These are phyloP conservation scores for Cepaea nemoralis DNA, from an alignment of 1,140 invertebrate species.

Conservation along the genomic window DNA sequence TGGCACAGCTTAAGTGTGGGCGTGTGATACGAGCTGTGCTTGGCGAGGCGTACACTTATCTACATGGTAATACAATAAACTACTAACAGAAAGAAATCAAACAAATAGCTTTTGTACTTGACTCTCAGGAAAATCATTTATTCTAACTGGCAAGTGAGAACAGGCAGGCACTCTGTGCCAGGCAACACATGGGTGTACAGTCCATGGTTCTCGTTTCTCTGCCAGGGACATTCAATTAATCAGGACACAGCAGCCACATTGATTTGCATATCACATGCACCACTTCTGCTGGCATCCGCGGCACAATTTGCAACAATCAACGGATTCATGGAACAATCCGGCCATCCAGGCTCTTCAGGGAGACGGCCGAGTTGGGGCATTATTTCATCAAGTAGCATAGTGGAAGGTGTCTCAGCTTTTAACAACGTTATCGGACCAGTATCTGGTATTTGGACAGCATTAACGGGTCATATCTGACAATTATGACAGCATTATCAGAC, in stretches of 20 bases:
- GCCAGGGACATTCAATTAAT: background rate
- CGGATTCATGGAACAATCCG: background rate
- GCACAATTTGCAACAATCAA: background rate
- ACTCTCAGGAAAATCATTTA: background rate
- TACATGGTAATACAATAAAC: too few relatives aligned
- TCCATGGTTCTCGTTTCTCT: background rate
- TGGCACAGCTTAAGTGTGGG: too few relatives aligned
- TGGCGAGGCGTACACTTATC: too few relatives aligned
- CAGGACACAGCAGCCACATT: conserved; percentile 23
- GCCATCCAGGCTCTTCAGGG: background rate
- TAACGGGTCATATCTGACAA: too few relatives aligned
- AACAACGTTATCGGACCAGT: too few relatives aligned
- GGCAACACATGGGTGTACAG: background rate
- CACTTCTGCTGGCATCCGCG: background rate
- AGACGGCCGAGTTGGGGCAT: background rate
- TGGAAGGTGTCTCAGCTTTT: background rate
- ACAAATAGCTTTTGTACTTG: too few relatives aligned
- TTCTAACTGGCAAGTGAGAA: conserved; percentile 4
- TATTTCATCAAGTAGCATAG: too few relatives aligned
- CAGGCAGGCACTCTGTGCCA: background rate
- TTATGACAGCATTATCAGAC: too few relatives aligned
- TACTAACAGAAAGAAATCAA: too few relatives aligned
- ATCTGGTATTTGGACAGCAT: too few relatives aligned
- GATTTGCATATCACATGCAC: background rate
- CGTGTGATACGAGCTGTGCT: too few relatives aligned